Conservation (phyloP, 2,797 vertebrate genomes). For the Notolepis coatsorum region DNA sequence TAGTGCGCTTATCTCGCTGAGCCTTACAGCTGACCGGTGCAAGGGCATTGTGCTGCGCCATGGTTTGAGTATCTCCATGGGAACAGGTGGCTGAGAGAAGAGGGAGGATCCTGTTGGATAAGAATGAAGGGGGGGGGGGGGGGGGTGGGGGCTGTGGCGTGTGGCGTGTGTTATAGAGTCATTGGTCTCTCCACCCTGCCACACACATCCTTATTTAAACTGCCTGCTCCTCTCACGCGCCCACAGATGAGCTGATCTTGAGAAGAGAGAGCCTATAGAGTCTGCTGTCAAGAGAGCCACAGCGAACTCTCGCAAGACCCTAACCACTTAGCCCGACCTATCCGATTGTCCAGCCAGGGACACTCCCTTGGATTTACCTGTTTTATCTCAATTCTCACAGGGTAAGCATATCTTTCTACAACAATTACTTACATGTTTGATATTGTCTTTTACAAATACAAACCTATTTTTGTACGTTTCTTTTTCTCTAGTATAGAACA, state of each 20-base stretch:
- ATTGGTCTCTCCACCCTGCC: slow-evolving; percentile 63
- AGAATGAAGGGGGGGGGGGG: slow-evolving; percentile 44
- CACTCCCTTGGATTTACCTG: slow-evolving; percentile 40
- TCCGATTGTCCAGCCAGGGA: slow-evolving; percentile 17
- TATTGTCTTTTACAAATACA: background rate
- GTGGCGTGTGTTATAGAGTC: too few species aligned
- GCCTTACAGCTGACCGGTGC: slow-evolving; percentile 42
- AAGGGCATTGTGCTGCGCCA: slow-evolving; percentile 60
- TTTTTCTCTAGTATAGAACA: slow-evolving; percentile 10
- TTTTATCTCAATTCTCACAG: slow-evolving; percentile 37
- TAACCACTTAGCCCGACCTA: slow-evolving; percentile 27
- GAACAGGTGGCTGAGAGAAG: slow-evolving; percentile 62
- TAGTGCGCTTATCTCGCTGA: slow-evolving; percentile 66
- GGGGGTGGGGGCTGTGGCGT: slow-evolving; percentile 70
- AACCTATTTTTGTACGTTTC: background rate
- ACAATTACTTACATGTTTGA: background rate
- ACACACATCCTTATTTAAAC: slow-evolving; percentile 70
- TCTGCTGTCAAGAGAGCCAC: slow-evolving; percentile 38
- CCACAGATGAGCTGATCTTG: slow-evolving; percentile 65
- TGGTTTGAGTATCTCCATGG: slow-evolving; percentile 76
- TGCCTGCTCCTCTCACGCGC: slow-evolving; percentile 55
- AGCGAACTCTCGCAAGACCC: slow-evolving; percentile 14
- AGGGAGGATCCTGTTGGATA: slow-evolving; percentile 66
- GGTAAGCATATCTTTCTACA: slow-evolving; percentile 59
- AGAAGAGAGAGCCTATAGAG: slow-evolving; percentile 48